Percentiles rank a stretch among this genome's conserved stretches.
phyloP scores from a whole-genome alignment of 2,888 invertebrate genomes.

The Apoda limacodes region DNA sequence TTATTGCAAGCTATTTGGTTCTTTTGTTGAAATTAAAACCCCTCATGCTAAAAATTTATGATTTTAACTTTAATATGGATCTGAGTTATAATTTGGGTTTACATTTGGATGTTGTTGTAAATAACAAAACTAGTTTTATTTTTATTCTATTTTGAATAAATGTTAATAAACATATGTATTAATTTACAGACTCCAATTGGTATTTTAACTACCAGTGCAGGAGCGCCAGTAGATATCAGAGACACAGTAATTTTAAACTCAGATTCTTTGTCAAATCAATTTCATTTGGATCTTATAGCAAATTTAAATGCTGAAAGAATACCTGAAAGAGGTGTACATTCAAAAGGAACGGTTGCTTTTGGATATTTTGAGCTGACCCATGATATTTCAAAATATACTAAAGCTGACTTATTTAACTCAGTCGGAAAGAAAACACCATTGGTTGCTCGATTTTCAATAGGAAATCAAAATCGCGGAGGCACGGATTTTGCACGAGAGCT shows the following conservation, averaged over 20 bases:
- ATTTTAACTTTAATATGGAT: too few relatives aligned
- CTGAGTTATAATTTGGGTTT: too few relatives aligned
- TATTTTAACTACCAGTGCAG: slow-evolving; percentile 77
- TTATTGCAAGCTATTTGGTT: too few relatives aligned
- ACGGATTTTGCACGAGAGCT: slow-evolving; percentile 86
- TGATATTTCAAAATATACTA: slow-evolving; percentile 80
- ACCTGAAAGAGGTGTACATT: slow-evolving; percentile 92
- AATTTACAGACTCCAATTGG: slow-evolving; percentile 58
- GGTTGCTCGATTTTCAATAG: slow-evolving; percentile 81
- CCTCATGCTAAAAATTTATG: too few relatives aligned
- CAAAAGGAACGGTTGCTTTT: slow-evolving; percentile 89
- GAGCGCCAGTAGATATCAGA: slow-evolving; percentile 78
- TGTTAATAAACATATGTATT: background rate
- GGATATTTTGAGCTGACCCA: slow-evolving; percentile 87
- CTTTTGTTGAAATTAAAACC: too few relatives aligned
- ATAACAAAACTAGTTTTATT: background rate
- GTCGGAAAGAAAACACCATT: slow-evolving; percentile 83
- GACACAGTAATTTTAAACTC: slow-evolving; percentile 82
- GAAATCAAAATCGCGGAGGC: slow-evolving; percentile 84
- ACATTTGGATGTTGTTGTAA: too few relatives aligned
- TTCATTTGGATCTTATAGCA: slow-evolving; percentile 40
- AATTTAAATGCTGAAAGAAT: slow-evolving; percentile 88
- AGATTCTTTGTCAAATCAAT: slow-evolving; percentile 35
- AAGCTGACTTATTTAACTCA: slow-evolving; percentile 78
- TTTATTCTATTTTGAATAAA: background rate